Conservation (phyloP, 2,113 vertebrate genomes). For the Mola mola region DNA sequence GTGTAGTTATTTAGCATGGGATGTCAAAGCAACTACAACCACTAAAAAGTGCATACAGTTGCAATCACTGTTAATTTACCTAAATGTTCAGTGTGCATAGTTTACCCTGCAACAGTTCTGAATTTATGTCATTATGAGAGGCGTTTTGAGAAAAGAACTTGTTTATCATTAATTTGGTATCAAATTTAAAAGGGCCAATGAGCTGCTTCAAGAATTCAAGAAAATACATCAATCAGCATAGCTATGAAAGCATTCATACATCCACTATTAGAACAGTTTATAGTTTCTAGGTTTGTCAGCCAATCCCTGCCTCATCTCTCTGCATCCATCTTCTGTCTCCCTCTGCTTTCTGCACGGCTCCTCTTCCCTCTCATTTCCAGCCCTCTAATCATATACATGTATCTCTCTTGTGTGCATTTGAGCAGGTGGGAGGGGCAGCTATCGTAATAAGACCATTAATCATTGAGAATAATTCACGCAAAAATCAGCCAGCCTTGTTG, state of each 20-base stretch:
- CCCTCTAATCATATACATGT: slow-evolving; percentile 62
- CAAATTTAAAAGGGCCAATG: slow-evolving; percentile 20
- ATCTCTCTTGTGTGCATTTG: slow-evolving; percentile 63
- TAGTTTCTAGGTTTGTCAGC: slow-evolving; percentile 38
- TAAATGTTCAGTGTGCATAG: no score
- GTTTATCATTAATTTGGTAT: slow-evolving; percentile 6
- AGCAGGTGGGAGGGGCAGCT: slow-evolving; percentile 49
- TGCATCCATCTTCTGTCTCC: slow-evolving; percentile 48
- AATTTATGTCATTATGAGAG: slow-evolving; percentile 5
- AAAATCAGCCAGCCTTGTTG: slow-evolving; percentile 72
- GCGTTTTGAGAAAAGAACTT: slow-evolving; percentile 5
- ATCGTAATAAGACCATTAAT: slow-evolving; percentile 75
- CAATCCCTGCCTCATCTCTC: slow-evolving; percentile 13
- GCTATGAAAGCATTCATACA: slow-evolving; percentile 32
- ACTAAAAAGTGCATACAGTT: no score
- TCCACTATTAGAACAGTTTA: slow-evolving; percentile 34
- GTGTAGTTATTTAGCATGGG: no score
- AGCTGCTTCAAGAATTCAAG: slow-evolving; percentile 10
- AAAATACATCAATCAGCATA: slow-evolving; percentile 38
- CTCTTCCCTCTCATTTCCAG: slow-evolving; percentile 48
- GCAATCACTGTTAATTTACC: no score
- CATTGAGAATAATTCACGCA: slow-evolving; percentile 67
- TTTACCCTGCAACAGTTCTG: neutral
- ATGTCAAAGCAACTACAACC: no score
- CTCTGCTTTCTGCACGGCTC: slow-evolving; percentile 36